Evolutionary conservation across 2,113 vertebrate genomes (phyloP).

Genomic region (Elaphurus davidianus): DNA sequence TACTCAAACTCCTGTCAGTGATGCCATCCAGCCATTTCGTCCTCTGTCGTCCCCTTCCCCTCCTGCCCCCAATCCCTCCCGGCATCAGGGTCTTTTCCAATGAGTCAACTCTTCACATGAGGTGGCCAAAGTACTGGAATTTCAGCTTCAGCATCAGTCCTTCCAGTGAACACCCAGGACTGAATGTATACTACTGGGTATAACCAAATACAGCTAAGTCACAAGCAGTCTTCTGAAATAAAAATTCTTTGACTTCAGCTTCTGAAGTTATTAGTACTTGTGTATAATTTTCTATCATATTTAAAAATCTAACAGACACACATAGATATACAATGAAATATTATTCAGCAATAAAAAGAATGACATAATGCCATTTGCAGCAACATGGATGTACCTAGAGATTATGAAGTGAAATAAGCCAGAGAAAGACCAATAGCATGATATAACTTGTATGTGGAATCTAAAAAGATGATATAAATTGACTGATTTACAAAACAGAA

Average conservation of each 20-base stretch:
- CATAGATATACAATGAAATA: not conserved
- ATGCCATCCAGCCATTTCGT: no score
- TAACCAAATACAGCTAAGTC: not conserved
- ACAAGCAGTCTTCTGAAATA: not conserved
- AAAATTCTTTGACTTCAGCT: not conserved
- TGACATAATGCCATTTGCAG: not conserved
- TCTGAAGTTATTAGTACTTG: not conserved
- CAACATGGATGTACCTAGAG: not conserved
- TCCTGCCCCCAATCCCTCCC: no score
- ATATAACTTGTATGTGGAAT: not conserved
- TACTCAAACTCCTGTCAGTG: no score
- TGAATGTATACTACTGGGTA: not conserved
- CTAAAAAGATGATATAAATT: not conserved
- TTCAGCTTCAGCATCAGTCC: no score
- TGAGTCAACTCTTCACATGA: no score
- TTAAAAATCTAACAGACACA: not conserved
- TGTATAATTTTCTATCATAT: not conserved
- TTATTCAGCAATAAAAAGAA: not conserved
- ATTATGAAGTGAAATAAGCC: not conserved
- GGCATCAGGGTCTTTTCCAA: no score
- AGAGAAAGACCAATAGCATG: not conserved
- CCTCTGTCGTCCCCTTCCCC: no score
- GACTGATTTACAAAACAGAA: not conserved
- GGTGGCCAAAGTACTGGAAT: no score
- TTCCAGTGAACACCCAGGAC: no score